phyloP scores from a whole-genome alignment of 2,888 invertebrate species.

The Phaedon cochleariae region DNA sequence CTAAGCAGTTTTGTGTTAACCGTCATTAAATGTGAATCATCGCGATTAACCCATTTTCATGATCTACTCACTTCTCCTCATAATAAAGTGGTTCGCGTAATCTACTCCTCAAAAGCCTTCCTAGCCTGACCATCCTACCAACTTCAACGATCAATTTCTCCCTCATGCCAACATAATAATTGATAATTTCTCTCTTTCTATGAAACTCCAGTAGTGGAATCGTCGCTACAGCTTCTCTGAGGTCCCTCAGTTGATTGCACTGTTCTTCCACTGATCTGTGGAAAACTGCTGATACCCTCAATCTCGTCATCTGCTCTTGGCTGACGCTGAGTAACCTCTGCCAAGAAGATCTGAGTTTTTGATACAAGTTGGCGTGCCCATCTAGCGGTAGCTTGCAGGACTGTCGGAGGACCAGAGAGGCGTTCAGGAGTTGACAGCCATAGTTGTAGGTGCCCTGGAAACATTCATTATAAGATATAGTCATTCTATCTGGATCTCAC shows the following conservation, averaged over 20 bases:
- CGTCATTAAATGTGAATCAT: too few species aligned
- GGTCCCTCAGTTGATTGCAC: slow-evolving; percentile 68
- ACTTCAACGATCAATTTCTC: slow-evolving; percentile 75
- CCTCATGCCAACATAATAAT: slow-evolving; percentile 67
- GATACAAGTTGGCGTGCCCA: slow-evolving; percentile 66
- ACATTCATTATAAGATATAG: too few species aligned
- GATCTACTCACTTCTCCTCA: slow-evolving; percentile 45
- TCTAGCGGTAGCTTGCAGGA: slow-evolving; percentile 73
- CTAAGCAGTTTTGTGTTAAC: too few species aligned
- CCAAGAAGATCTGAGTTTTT: slow-evolving; percentile 73
- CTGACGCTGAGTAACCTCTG: slow-evolving; percentile 73
- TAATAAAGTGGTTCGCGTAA: slow-evolving; percentile 67
- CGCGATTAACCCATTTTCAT: not conserved
- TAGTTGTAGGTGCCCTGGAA: slow-evolving; percentile 81
- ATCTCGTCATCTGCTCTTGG: slow-evolving; percentile 78
- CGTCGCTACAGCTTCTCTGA: slow-evolving; percentile 67
- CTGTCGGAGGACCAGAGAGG: slow-evolving; percentile 75
- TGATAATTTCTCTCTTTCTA: slow-evolving; percentile 61
- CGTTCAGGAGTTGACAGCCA: slow-evolving; percentile 79
- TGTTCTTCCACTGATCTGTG: slow-evolving; percentile 73
- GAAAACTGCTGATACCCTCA: slow-evolving; percentile 79
- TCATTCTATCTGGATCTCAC: too few species aligned
- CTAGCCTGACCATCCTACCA: slow-evolving; percentile 75
- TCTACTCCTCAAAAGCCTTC: slow-evolving; percentile 72
- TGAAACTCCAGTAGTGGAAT: slow-evolving; percentile 61